Conservation (phyloP, 23 tunicate species). For the Ciona savignyi region DNA sequence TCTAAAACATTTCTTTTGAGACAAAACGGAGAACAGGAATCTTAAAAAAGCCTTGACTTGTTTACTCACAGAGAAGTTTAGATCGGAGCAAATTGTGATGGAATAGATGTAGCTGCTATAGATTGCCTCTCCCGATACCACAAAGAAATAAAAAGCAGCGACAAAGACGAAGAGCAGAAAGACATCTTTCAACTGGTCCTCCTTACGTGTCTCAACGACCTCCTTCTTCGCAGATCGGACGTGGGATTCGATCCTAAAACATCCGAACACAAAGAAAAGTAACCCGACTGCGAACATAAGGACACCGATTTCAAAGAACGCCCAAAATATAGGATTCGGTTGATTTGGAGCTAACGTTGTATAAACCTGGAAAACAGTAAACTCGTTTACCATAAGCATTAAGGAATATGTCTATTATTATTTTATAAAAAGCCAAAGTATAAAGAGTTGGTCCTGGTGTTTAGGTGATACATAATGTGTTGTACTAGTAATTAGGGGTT, state of each 20-base stretch:
- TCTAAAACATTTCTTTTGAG: too few species aligned
- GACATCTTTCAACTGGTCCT: constrained; percentile 34
- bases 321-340: constrained; percentile 61
- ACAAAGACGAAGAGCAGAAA: constrained; percentile 41
- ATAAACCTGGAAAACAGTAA: too few species aligned
- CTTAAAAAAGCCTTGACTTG: too few species aligned
- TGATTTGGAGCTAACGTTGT: neutral
- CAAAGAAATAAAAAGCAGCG: constrained; percentile 72
- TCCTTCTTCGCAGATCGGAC: constrained; percentile 27
- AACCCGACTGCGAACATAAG: constrained; percentile 35
- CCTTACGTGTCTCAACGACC: constrained; percentile 53
- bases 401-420: too few species aligned
- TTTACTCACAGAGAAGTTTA: constrained; percentile 56
- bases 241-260: constrained; percentile 24
- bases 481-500: too few species aligned
- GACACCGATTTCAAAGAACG: constrained; percentile 65
- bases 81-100: constrained; percentile 75
- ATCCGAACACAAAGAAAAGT: constrained; percentile 40
- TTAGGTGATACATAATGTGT: too few species aligned
- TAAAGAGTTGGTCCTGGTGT: too few species aligned
- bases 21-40: too few species aligned
- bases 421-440: too few species aligned
- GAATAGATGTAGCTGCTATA: constrained; percentile 95
- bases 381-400: too few species aligned
- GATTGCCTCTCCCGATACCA: constrained; percentile 87